phyloP scores from a whole-genome alignment of 2,888 invertebrate species.

The Drosophila meridionalis region DNA sequence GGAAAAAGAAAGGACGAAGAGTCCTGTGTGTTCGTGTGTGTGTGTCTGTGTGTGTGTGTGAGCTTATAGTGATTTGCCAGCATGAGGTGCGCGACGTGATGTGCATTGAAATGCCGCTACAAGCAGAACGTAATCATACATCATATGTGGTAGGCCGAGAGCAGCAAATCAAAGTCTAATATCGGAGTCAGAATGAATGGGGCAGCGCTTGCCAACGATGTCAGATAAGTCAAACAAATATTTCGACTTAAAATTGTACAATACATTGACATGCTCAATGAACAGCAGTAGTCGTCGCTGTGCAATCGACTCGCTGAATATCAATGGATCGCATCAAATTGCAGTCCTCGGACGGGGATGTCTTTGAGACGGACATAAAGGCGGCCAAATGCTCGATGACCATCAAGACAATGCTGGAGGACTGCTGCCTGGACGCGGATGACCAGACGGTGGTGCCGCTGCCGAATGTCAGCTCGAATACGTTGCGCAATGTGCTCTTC shows the following conservation, averaged over 20 bases:
- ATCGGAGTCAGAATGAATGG: no score
- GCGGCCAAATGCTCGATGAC: constrained; percentile 67
- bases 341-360: constrained; percentile 62
- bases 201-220: neutral
- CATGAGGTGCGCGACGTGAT: constrained; percentile 52
- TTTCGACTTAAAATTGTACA: neutral
- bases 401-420: constrained; percentile 66
- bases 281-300: neutral
- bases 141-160: neutral
- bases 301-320: no score
- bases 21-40: neutral
- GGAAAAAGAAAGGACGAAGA: neutral
- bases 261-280: neutral
- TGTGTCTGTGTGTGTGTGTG: constrained; percentile 7
- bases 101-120: constrained; percentile 32
- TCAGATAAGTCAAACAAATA: neutral
- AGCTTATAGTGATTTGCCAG: constrained; percentile 34
- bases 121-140: neutral
- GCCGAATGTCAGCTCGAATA: constrained; percentile 59
- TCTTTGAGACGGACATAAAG: constrained; percentile 61
- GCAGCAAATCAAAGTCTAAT: neutral
- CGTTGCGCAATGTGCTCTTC: constrained; percentile 50
- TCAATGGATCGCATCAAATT: constrained; percentile 43
- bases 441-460: constrained; percentile 60
- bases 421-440: constrained; percentile 63